Evolutionary conservation across 2,797 vertebrate species (phyloP).

Genomic region (Centroberyx gerrardi): DNA sequence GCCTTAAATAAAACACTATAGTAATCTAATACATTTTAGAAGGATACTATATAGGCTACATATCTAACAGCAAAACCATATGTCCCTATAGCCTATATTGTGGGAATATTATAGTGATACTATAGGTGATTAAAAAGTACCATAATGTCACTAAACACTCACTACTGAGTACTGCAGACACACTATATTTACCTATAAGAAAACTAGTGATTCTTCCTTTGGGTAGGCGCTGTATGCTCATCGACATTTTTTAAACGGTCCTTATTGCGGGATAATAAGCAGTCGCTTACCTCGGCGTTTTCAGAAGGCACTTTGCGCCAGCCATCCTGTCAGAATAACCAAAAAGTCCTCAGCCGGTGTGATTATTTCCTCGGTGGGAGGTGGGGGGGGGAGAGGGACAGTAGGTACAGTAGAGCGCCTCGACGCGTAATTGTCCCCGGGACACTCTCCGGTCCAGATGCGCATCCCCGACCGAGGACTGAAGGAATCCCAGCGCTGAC

Average conservation of each 20-base stretch:
- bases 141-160: neutral
- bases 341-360: constrained; percentile 46
- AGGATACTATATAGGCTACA: neutral
- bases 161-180: neutral
- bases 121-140: constrained; percentile 1
- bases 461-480: constrained; percentile 67
- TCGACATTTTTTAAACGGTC: neutral
- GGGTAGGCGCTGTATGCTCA: neutral
- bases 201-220: neutral
- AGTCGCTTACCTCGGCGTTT: constrained; percentile 80
- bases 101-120: neutral
- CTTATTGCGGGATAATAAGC: neutral
- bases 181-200: neutral
- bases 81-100: neutral
- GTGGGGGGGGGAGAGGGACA: neutral
- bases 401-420: constrained; percentile 40
- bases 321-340: constrained; percentile 70
- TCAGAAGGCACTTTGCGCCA: constrained; percentile 81
- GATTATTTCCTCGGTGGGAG: constrained; percentile 60
- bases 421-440: constrained; percentile 71
- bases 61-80: neutral
- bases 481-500: constrained; percentile 71
- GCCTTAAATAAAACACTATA: neutral
- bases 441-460: constrained; percentile 73
- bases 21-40: neutral